Conservation (phyloP, 2,888 invertebrate species). For the Ommatoiulus sabulosus region DNA sequence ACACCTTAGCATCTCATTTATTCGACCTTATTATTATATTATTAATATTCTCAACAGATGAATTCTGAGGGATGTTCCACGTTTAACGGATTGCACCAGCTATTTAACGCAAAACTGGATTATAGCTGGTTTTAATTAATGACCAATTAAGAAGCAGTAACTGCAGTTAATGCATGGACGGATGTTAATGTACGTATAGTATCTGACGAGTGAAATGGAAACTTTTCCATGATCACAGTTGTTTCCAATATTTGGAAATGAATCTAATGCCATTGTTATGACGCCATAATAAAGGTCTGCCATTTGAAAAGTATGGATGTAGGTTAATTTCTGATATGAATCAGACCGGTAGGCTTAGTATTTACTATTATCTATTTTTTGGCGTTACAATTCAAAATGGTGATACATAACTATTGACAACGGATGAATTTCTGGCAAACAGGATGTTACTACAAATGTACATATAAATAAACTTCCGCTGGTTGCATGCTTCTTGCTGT, state of each 20-base stretch:
- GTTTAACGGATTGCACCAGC: too few species aligned
- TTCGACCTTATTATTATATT: not conserved
- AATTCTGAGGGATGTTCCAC: not conserved
- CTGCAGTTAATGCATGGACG: not conserved
- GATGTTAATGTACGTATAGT: too few species aligned
- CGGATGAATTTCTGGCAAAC: not conserved
- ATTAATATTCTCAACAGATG: not conserved
- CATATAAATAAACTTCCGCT: not conserved
- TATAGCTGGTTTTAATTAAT: too few species aligned
- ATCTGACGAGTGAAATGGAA: not conserved
- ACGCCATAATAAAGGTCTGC: not conserved
- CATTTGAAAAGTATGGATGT: not conserved
- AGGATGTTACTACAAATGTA: not conserved
- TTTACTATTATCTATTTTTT: not conserved
- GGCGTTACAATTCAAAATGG: not conserved
- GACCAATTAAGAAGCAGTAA: too few species aligned
- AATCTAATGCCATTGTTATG: not conserved
- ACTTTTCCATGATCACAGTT: not conserved
- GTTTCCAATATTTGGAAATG: not conserved
- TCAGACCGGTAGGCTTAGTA: not conserved
- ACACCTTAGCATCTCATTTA: not conserved
- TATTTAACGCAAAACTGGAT: too few species aligned
- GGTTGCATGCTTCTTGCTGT: too few species aligned
- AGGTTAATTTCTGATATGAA: not conserved
- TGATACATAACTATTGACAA: not conserved